Percentiles rank a stretch among this genome's conserved stretches.
phyloP scores from a whole-genome alignment of 2,113 vertebrate genomes.

The Heterotis niloticus region DNA sequence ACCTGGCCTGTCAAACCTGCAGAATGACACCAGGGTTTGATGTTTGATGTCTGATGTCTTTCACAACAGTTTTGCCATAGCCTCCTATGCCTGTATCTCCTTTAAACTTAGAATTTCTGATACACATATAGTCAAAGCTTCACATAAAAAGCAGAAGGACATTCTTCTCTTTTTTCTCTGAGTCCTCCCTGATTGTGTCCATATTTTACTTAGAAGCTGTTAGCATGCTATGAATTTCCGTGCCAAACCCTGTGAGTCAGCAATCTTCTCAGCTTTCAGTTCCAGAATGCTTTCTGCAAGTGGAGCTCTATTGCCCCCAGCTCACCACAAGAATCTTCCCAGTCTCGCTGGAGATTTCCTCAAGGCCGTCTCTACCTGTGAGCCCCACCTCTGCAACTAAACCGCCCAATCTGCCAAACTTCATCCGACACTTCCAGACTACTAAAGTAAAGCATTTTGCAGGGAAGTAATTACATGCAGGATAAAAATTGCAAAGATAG shows the following conservation, averaged over 20 bases:
- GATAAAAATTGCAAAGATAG: conserved; percentile 35
- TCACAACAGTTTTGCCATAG: no score
- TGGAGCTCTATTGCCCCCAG: neutral
- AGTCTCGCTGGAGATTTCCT: neutral
- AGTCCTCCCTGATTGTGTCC: no score
- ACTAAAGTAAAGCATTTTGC: conserved; percentile 36
- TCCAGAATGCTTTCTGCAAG: neutral
- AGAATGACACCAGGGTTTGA: no score
- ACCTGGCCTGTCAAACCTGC: no score
- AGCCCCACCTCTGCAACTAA: conserved; percentile 1
- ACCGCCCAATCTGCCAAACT: conserved; percentile 1
- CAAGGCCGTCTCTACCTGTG: neutral
- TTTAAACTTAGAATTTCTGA: no score
- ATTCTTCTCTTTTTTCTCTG: no score
- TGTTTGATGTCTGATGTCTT: no score
- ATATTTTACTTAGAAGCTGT: no score
- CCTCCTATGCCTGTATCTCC: no score
- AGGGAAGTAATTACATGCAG: conserved; percentile 12
- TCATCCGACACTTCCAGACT: conserved; percentile 2
- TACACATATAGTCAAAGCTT: no score
- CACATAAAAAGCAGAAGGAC: no score
- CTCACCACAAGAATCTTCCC: neutral
- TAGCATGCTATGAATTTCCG: no score
- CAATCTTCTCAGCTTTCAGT: neutral
- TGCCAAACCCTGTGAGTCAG: neutral